Evolutionary conservation across 2,888 invertebrate species (phyloP).

Genomic region (Latheticus oryzae): DNA sequence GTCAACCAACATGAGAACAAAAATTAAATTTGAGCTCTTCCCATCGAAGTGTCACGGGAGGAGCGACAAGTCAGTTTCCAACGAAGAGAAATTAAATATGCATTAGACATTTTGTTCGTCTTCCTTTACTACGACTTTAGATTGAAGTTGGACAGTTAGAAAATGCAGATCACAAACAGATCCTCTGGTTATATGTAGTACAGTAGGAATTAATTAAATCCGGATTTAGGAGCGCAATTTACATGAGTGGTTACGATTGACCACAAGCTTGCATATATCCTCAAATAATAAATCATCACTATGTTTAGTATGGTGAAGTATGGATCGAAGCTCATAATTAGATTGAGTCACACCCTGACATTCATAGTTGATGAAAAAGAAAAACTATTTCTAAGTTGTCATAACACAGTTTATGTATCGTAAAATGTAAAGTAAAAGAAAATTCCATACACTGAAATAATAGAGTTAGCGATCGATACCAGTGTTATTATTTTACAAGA

Average conservation of each 20-base stretch:
- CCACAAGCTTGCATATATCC: conserved; percentile 13
- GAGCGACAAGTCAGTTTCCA: conserved; percentile 7
- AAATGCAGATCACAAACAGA: conserved; percentile 32
- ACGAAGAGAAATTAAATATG: conserved; percentile 20
- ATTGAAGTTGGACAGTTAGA: conserved; percentile 20
- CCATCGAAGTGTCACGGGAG: conserved; percentile 14
- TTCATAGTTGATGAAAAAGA: conserved; percentile 5
- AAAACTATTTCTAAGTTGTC: conserved; percentile 25
- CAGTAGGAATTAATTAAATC: conserved; percentile 23
- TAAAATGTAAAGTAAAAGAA: conserved; percentile 11
- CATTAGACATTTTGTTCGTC: conserved; percentile 24
- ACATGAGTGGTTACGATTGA: conserved; percentile 27
- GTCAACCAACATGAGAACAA: background rate
- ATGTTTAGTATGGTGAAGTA: background rate
- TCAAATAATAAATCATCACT: conserved; percentile 18
- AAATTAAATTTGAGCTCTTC: conserved; percentile 11
- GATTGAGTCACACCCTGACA: conserved; percentile 15
- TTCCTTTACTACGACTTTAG: conserved; percentile 9
- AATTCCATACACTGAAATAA: conserved; percentile 18
- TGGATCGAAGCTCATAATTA: conserved; percentile 3
- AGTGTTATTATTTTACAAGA: conserved; percentile 12
- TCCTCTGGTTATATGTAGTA: conserved; percentile 21
- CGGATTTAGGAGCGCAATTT: conserved; percentile 23
- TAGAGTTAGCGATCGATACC: conserved; percentile 16
- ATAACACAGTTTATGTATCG: conserved; percentile 20